Evolutionary conservation across 2,113 vertebrate species (phyloP), one percentile per base, ranked within the genome.

Genomic region (Amazona vittata): DNA sequence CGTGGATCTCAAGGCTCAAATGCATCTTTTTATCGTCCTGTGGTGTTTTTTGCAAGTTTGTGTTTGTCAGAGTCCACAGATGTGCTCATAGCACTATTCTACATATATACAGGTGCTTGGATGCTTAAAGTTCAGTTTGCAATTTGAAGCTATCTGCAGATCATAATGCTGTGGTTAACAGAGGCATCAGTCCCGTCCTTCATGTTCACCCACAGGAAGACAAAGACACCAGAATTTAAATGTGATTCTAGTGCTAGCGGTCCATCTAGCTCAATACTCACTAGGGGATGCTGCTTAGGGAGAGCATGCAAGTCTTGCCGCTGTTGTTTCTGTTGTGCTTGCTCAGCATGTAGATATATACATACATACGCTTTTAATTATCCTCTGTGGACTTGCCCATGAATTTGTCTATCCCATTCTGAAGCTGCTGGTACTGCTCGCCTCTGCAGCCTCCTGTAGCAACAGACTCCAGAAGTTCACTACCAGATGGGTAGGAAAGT

Each of bases 61-160:
- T 57, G 14, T 55, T 39, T 12, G 5, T 59, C 31, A 46, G 43
- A 59, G 22, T 65, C 31, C 11, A 21, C 16, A 59, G 1, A 44
- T 62, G 16, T 53, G 46, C 50, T 78, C 20, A 12, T 43, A 64
- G n/a, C 24, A 16, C 6, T 60, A 1, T 53, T 71, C 28, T 29
- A 16, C 0, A 0, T 52, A 41, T 7, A 7, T n/a, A 9, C 9
- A 11, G 6, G 11, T 77, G 44, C 50, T 41, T 14, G 78, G n/a
- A 25, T 62, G 53, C 41, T 80, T 74, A 18, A 62, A 43, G 13
- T 80, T 68, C n/a, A 41, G 18, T 60, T 52, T 75, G 53, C 31
- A 41, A 0, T 73, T 73, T 8, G 35, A 53, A 31, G 21, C 31
- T 53, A 3, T 78, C n/a, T 93, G 39, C 41, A 64, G 70, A n/a